These are phyloP conservation scores for Sinocyclocheilus rhinocerous DNA, from an alignment of 2,113 vertebrate genomes.

Conservation along the genomic window DNA sequence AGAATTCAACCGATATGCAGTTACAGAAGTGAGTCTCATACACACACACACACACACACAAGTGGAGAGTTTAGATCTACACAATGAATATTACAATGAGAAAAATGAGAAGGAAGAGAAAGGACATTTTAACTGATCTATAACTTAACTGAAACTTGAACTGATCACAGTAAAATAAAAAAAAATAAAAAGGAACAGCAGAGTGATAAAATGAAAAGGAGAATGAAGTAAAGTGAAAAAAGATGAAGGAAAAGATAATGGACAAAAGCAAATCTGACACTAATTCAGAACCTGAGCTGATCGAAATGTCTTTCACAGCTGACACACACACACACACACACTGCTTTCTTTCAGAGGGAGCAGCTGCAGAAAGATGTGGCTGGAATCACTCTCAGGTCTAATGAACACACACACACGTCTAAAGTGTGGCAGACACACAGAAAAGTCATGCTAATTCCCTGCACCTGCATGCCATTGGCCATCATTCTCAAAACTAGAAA, in stretches of 20 bases:
- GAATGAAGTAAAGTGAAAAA: neutral
- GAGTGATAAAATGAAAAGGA: conserved; percentile 1
- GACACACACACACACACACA: neutral
- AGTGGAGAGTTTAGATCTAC: neutral
- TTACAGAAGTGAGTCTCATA: neutral
- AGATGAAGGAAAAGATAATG: neutral
- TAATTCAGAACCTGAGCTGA: neutral
- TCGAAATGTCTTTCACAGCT: conserved; percentile 27
- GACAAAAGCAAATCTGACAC: neutral
- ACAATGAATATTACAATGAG: neutral
- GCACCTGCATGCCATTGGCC: neutral
- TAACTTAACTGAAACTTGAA: too few relatives aligned
- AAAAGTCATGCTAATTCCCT: neutral
- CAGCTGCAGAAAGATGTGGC: conserved; percentile 25
- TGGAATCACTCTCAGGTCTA: conserved; percentile 15
- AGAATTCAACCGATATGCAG: neutral
- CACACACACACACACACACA: neutral
- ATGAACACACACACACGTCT: conserved; percentile 9
- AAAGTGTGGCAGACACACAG: neutral
- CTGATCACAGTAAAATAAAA: too few relatives aligned
- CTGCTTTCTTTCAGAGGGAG: neutral
- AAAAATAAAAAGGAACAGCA: neutral
- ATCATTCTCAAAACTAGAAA: conserved; percentile 13
- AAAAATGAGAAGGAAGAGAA: too few relatives aligned
- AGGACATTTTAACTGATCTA: too few relatives aligned